Conservation (phyloP, 2,797 vertebrate genomes). For the Tinamus major region DNA sequence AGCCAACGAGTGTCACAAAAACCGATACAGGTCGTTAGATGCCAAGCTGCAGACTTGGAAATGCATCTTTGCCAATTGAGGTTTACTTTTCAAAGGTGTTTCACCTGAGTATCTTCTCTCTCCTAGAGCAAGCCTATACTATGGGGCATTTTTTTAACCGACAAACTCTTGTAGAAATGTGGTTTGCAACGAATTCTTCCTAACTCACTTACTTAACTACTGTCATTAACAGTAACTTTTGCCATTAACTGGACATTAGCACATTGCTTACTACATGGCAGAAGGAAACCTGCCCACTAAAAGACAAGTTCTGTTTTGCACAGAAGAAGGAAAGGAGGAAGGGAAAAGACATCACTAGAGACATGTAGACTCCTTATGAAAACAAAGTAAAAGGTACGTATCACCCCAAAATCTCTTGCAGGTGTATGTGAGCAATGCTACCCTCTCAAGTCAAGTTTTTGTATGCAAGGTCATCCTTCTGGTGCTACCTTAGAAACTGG, state of each 20-base stretch:
- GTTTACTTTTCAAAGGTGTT: neutral
- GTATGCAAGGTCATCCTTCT: slow-evolving; percentile 68
- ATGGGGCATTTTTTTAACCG: neutral
- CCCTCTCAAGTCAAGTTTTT: neutral
- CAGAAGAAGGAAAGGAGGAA: neutral
- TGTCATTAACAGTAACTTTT: neutral
- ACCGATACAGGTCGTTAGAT: neutral
- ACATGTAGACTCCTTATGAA: fast-evolving
- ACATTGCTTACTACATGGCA: neutral
- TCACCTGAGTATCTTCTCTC: neutral
- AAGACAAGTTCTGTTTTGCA: neutral
- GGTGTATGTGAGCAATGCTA: neutral
- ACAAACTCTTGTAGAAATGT: neutral
- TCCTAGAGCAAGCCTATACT: neutral
- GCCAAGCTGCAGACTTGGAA: neutral
- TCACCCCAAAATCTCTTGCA: slow-evolving; percentile 16
- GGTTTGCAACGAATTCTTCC: neutral
- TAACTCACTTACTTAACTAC: neutral
- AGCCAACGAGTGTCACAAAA: neutral
- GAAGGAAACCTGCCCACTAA: neutral
- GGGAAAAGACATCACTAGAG: neutral
- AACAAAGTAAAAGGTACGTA: neutral
- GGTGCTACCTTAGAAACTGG: slow-evolving; percentile 75
- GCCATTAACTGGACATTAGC: neutral
- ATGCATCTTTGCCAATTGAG: neutral